Percentiles rank a stretch among this genome's conserved stretches.
phyloP scores from a whole-genome alignment of 2,113 vertebrate species.

The Gallinago paraguaiae region DNA sequence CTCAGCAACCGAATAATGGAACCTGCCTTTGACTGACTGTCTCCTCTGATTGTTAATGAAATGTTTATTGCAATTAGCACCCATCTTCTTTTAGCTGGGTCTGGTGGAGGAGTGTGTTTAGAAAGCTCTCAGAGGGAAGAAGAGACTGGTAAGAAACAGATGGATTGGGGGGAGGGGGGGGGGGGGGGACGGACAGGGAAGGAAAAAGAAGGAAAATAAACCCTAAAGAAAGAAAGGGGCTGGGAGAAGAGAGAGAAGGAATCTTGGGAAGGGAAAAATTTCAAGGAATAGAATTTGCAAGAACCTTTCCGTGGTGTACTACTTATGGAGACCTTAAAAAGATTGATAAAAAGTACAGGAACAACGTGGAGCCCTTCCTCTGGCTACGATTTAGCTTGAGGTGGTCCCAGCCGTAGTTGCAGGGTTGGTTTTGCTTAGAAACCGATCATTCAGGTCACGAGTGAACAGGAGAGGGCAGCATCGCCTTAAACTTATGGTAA shows the following conservation, averaged over 20 bases:
- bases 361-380: background rate
- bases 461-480: slow-evolving; percentile 52
- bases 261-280: background rate
- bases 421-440: background rate
- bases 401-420: background rate
- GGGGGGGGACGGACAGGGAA: no score
- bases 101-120: background rate
- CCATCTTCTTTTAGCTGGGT: background rate
- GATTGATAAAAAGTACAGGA: background rate
- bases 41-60: background rate
- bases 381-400: background rate
- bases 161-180: background rate
- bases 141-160: background rate
- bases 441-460: background rate
- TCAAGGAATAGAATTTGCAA: background rate
- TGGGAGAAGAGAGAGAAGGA: background rate
- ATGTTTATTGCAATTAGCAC: background rate
- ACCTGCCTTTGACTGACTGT: background rate
- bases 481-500: background rate
- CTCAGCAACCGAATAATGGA: background rate
- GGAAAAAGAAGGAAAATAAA: background rate
- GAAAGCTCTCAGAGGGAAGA: background rate
- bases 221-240: background rate
- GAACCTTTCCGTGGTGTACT: background rate
- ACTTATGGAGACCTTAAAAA: background rate